Evolutionary conservation across 2,888 invertebrate genomes (phyloP), one percentile per base, ranked within the genome.

Genomic region (Micoletzkya japonica): DNA sequence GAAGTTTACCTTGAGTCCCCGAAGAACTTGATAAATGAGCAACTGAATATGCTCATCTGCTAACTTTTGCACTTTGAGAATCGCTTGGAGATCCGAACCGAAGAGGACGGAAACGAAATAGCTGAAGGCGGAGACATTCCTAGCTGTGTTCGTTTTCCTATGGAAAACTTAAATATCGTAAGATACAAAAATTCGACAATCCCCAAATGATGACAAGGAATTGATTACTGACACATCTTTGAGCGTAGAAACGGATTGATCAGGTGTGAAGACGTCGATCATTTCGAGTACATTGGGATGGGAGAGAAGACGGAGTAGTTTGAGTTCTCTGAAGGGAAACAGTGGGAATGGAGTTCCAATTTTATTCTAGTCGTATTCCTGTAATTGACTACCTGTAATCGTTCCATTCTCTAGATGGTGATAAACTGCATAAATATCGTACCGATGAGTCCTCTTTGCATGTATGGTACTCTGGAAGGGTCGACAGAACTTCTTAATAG

Each of bases 1-100:
- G 64, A 70, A 37, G 39, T n/a, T 32, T 6, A 84, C 87, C 88
- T 98, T 98, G 17, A 98, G 89, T 6, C 96, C 97, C 73, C 98
- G 90, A 56, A 98, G 89, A 77, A 98, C 96, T 89, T 98, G 98
- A 88, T 98, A 98, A 20, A 98, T 92, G 81, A 98, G 90, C 87
- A 98, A 97, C 87, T 97, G 96, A 1, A 98, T 96, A 88, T 98
- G 98, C 85, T 98, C 97, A 87, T 97, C 96, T 0, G 93, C 93
- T 4, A 98, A 90, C 85, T 92, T 92, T 87, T 98, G 98, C 61
- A 97, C 97, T 83, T 94, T 92, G 71, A 98, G 91, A 81, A 98
- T 97, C 86, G 96, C 96, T 87, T 97, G 96, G 71, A 98, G 89
- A 88, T 98, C 98, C 28, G 97, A 96, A 64, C 97, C 97, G 96